These are phyloP conservation scores for Drosophila arawakana DNA, from an alignment of 1,140 invertebrate genomes.

Conservation along the genomic window DNA sequence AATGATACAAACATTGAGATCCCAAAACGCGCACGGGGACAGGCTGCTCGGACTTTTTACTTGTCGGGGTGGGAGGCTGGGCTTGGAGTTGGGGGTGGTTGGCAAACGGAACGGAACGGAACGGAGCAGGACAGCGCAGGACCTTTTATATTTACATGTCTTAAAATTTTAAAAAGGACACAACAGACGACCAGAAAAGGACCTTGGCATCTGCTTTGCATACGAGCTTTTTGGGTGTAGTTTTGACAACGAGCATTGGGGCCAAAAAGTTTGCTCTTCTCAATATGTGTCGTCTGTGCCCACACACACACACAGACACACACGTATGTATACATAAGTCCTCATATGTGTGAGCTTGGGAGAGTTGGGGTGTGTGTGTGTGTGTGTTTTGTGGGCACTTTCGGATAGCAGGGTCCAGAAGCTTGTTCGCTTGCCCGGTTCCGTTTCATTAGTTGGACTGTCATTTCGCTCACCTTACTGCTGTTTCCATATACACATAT, in stretches of 20 bases:
- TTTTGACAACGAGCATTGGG: constrained; percentile 76
- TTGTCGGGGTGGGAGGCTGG: too few species aligned
- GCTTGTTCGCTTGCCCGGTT: constrained; percentile 55
- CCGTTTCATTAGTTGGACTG: constrained; percentile 80
- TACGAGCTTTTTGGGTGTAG: constrained; percentile 70
- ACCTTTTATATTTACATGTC: constrained; percentile 83
- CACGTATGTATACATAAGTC: constrained; percentile 11
- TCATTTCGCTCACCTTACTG: constrained; percentile 56
- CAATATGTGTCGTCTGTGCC: not conserved
- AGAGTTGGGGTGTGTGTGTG: constrained; percentile 46
- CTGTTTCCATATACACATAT: constrained; percentile 36
- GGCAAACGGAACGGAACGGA: constrained; percentile 14
- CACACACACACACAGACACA: constrained; percentile 1
- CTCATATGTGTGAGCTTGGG: constrained; percentile 29
- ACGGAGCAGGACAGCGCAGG: constrained; percentile 76
- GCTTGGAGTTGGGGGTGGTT: constrained; percentile 45
- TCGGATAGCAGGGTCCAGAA: constrained; percentile 66
- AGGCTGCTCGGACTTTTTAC: constrained; percentile 53
- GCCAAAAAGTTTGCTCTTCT: constrained; percentile 38
- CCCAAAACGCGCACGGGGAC: constrained; percentile 55
- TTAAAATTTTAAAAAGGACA: constrained; percentile 77
- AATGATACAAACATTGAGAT: constrained; percentile 71
- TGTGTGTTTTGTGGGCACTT: constrained; percentile 67
- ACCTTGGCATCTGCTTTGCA: constrained; percentile 73
- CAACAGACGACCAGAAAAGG: constrained; percentile 55